These are phyloP conservation scores for Conomelus anceps DNA, from an alignment of 2,888 invertebrate genomes.

Conservation along the genomic window DNA sequence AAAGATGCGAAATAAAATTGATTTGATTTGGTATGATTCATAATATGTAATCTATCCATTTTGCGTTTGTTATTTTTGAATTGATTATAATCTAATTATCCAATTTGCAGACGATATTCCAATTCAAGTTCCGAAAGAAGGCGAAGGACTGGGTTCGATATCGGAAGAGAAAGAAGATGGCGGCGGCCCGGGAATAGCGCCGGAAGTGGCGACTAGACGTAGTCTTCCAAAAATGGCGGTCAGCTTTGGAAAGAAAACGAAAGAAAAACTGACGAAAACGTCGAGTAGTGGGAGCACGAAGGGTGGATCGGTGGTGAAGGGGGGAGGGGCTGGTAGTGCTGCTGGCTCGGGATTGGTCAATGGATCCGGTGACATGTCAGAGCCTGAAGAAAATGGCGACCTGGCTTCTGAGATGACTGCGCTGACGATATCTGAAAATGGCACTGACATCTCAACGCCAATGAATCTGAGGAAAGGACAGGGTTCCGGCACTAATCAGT, in stretches of 20 bases:
- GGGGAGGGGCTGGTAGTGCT: constrained; percentile 13
- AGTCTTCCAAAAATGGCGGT: constrained; percentile 37
- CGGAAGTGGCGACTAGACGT: constrained; percentile 30
- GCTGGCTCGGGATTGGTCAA: constrained; percentile 24
- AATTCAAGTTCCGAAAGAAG: constrained; percentile 64
- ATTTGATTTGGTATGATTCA: too few species aligned
- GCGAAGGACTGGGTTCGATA: constrained; percentile 54
- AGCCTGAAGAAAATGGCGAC: constrained; percentile 33
- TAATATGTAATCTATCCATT: not conserved
- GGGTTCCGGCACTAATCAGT: constrained; percentile 20
- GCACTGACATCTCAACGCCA: constrained; percentile 31
- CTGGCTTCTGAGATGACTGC: constrained; percentile 19
- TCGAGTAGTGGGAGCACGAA: constrained; percentile 22
- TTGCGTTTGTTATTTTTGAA: not conserved
- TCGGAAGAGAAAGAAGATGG: constrained; percentile 59
- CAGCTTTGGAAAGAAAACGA: constrained; percentile 37
- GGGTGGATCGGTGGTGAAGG: too few species aligned
- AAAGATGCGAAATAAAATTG: too few species aligned
- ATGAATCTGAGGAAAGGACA: constrained; percentile 21
- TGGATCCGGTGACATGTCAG: constrained; percentile 32
- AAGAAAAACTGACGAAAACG: constrained; percentile 34
- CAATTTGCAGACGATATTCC: constrained; percentile 73
- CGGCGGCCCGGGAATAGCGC: constrained; percentile 29
- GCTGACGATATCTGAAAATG: constrained; percentile 19
- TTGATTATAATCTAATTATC: not conserved